Percentiles rank a stretch among this genome's conserved stretches.
These are phyloP conservation scores for Tinamus major DNA, from an alignment of 2,797 vertebrate species.

Conservation along the genomic window DNA sequence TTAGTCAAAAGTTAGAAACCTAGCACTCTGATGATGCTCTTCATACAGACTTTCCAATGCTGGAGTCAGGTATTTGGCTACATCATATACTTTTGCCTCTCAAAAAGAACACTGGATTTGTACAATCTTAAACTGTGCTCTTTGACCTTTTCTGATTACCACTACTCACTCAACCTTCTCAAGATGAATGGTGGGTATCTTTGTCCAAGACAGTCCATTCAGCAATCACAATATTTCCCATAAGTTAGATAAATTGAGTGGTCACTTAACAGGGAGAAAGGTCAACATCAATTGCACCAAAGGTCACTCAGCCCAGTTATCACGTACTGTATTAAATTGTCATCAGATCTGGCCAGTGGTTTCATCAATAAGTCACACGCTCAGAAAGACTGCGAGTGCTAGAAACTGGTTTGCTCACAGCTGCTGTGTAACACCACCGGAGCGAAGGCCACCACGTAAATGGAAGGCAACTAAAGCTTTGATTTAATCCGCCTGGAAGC, in stretches of 20 bases:
- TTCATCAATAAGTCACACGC: conserved; percentile 78
- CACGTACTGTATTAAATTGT: conserved; percentile 79
- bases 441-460: background rate
- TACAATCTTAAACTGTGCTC: conserved; percentile 65
- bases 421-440: too few species aligned
- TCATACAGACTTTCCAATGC: background rate
- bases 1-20: background rate
- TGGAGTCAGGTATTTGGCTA: background rate
- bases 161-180: conserved; percentile 66
- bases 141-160: conserved; percentile 75
- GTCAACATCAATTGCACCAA: conserved; percentile 75
- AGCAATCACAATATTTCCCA: conserved; percentile 76
- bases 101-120: conserved; percentile 53
- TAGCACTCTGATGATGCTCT: background rate
- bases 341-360: conserved; percentile 71
- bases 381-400: conserved; percentile 53
- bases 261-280: conserved; percentile 79
- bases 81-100: background rate
- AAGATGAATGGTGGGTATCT: conserved; percentile 78
- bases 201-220: conserved; percentile 75
- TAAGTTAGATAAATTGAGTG: conserved; percentile 82
- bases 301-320: conserved; percentile 77
- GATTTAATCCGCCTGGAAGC: background rate
- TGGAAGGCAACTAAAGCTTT: background rate
- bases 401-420: conserved; percentile 1